Percentiles rank a stretch among this genome's conserved stretches.
These are phyloP conservation scores for Zoanthus gigantus DNA, from an alignment of 92 coral and sea anemone species.

Conservation along the genomic window DNA sequence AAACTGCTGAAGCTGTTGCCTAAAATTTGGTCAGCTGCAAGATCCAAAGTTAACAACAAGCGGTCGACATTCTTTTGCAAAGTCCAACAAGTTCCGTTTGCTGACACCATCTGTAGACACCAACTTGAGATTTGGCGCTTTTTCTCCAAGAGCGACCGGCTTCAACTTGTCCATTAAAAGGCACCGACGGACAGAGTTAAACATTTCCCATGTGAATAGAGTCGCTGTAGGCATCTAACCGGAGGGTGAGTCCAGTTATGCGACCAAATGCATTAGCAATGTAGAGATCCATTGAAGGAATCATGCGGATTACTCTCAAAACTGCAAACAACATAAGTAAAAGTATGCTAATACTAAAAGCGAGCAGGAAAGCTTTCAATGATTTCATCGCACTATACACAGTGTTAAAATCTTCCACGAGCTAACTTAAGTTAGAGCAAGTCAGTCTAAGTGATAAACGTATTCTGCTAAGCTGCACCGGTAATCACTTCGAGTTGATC, in stretches of 20 bases:
- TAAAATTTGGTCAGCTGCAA: conserved; percentile 57
- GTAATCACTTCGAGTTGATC: not conserved
- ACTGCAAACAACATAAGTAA: not conserved
- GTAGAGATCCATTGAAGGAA: conserved; percentile 11
- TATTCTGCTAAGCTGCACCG: not conserved
- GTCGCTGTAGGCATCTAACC: conserved; percentile 28
- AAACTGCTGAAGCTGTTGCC: conserved; percentile 43
- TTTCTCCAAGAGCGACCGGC: conserved; percentile 22
- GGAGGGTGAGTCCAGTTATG: conserved; percentile 6
- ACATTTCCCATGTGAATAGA: conserved; percentile 65
- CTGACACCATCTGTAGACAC: conserved; percentile 51
- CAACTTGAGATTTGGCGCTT: conserved; percentile 45
- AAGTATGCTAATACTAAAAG: conserved; percentile 1
- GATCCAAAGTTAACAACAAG: conserved; percentile 62
- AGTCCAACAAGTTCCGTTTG: conserved; percentile 50
- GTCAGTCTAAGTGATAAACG: not conserved
- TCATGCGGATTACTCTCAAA: conserved; percentile 13
- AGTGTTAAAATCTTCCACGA: not conserved
- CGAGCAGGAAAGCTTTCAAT: not conserved
- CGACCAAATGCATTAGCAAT: conserved; percentile 14
- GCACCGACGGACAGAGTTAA: conserved; percentile 38
- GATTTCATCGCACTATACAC: not conserved
- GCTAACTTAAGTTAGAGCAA: not conserved
- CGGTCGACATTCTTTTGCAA: conserved; percentile 32
- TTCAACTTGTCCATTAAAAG: conserved; percentile 44